A percentile compares a stretch with the other conserved stretches of the same genome.
These are phyloP conservation scores for Parelbella ahira DNA, from an alignment of 2,888 invertebrate genomes.

Conservation along the genomic window DNA sequence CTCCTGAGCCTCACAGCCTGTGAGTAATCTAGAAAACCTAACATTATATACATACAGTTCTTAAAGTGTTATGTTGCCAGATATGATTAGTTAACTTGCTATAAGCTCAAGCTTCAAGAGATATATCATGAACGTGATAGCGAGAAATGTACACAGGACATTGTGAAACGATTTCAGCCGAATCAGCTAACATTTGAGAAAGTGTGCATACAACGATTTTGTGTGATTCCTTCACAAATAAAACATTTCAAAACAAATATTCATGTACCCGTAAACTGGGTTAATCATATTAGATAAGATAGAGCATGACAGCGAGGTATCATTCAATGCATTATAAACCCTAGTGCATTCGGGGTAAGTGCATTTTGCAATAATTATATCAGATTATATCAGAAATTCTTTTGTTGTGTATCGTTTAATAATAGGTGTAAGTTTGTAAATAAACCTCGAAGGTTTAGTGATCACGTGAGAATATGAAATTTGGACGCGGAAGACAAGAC, in stretches of 20 bases:
- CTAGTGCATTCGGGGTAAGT: too few species aligned
- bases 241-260: conserved; percentile 54
- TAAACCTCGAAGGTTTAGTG: conserved; percentile 14
- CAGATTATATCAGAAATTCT: conserved; percentile 26
- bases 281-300: conserved; percentile 67
- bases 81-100: too few species aligned
- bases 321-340: conserved; percentile 4
- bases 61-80: too few species aligned
- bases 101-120: too few species aligned
- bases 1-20: too few species aligned
- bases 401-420: conserved; percentile 20
- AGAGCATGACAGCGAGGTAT: conserved; percentile 38
- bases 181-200: conserved; percentile 24
- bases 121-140: too few species aligned
- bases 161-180: too few species aligned
- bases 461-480: conserved; percentile 28
- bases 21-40: too few species aligned
- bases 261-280: conserved; percentile 50
- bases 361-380: too few species aligned
- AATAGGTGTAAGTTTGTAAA: conserved; percentile 22
- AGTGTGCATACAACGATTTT: conserved; percentile 37
- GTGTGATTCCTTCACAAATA: conserved; percentile 52
- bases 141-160: too few species aligned
- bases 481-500: too few species aligned
- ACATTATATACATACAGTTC: too few species aligned